Evolutionary conservation across 2,113 vertebrate genomes (phyloP).

Genomic region (Rhinoptilus africanus): DNA sequence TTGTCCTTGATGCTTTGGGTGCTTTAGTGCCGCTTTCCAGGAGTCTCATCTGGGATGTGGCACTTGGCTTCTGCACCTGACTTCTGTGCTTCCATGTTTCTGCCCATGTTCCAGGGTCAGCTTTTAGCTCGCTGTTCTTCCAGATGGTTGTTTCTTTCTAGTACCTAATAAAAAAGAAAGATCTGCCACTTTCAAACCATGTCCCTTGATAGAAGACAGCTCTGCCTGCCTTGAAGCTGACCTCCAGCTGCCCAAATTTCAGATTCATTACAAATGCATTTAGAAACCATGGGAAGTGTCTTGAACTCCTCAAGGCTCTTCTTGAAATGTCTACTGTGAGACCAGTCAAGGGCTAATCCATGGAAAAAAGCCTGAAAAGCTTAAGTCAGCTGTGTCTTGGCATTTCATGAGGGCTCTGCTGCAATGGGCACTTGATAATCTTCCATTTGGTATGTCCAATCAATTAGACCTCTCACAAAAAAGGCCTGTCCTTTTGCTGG

Average conservation of each 20-base stretch:
- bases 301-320: not conserved
- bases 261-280: slow-evolving; percentile 16
- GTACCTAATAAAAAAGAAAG: slow-evolving; percentile 28
- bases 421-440: not conserved
- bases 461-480: not conserved
- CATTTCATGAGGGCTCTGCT: not conserved
- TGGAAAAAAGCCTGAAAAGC: not conserved
- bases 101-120: not conserved
- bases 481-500: not conserved
- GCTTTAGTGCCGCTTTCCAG: not conserved
- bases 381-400: not conserved
- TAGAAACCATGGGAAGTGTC: slow-evolving; percentile 25
- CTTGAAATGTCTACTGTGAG: not conserved
- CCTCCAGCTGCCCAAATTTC: not conserved
- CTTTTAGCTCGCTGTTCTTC: not conserved
- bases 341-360: not conserved
- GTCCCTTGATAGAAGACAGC: not conserved
- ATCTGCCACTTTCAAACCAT: not conserved
- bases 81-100: not conserved
- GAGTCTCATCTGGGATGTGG: not conserved
- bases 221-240: slow-evolving; percentile 2
- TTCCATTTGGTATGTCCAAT: not conserved
- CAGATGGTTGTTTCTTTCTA: not conserved
- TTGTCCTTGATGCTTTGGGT: not conserved
- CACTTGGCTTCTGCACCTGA: not conserved